Percentiles rank a stretch among this genome's conserved stretches.
phyloP scores from a whole-genome alignment of 2,888 invertebrate species.

The Drosophila neotestacea region DNA sequence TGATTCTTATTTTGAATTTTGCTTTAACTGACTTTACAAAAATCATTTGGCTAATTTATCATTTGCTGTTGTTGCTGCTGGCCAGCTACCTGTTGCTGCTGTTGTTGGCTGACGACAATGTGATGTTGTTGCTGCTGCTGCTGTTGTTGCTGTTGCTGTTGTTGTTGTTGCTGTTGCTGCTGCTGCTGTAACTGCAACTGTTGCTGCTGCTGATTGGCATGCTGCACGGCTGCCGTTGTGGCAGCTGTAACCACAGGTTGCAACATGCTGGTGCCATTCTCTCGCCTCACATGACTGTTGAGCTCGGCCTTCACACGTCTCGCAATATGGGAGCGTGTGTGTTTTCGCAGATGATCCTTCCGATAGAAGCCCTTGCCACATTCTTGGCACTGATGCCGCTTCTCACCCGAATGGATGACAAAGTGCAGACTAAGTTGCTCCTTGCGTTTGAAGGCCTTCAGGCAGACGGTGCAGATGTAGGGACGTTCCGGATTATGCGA shows the following conservation, averaged over 20 bases:
- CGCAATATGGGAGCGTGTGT: conserved; percentile 93
- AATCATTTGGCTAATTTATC: conserved; percentile 84
- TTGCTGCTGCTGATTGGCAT: conserved; percentile 86
- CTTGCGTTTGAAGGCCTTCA: conserved; percentile 95
- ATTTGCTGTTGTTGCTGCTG: conserved; percentile 83
- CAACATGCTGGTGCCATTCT: conserved; percentile 84
- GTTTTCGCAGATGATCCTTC: conserved; percentile 94
- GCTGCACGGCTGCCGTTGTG: conserved; percentile 79
- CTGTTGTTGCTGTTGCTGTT: conserved; percentile 74
- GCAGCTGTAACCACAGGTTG: conserved; percentile 83
- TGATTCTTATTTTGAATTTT: conserved; percentile 57
- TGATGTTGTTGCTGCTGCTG: conserved; percentile 76
- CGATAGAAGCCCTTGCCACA: conserved; percentile 95
- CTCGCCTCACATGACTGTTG: conserved; percentile 84
- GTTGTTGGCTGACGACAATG: conserved; percentile 51
- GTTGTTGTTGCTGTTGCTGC: conserved; percentile 72
- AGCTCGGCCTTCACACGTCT: conserved; percentile 91
- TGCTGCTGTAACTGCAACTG: conserved; percentile 85
- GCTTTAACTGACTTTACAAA: conserved; percentile 84
- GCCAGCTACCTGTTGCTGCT: conserved; percentile 69
- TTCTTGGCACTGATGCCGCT: conserved; percentile 93
- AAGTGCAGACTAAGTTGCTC: conserved; percentile 95
- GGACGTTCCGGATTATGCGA: conserved; percentile 95
- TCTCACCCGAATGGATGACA: conserved; percentile 94
- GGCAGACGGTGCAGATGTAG: conserved; percentile 93